Percentiles rank a stretch among this genome's conserved stretches.
phyloP scores from a whole-genome alignment of 2,113 vertebrate species.

The Dipodomys stephensi region DNA sequence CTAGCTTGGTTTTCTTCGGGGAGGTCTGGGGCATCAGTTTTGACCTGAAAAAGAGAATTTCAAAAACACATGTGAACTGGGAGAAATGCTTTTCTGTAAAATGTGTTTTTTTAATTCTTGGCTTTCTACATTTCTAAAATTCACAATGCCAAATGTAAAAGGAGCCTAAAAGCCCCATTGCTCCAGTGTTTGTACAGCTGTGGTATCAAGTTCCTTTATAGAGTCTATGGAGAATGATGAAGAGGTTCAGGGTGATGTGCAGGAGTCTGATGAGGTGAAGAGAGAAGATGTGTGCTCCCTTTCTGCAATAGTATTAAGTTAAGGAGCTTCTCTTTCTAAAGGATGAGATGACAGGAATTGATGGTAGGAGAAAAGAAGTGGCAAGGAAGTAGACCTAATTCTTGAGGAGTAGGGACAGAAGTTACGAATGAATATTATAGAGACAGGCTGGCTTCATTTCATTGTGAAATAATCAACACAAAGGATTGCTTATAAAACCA shows the following conservation, averaged over 20 bases:
- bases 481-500: neutral
- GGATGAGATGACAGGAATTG: neutral
- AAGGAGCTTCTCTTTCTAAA: neutral
- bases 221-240: neutral
- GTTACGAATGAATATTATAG: neutral
- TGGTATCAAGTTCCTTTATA: neutral
- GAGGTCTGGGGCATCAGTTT: constrained; percentile 87
- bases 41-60: constrained; percentile 86
- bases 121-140: constrained; percentile 49
- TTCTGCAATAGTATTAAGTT: neutral
- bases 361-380: neutral
- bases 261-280: neutral
- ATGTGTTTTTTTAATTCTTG: neutral
- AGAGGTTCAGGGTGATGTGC: neutral
- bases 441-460: neutral
- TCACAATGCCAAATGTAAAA: constrained; percentile 2
- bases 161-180: neutral
- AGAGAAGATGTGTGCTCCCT: neutral
- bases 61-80: neutral
- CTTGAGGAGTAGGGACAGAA: neutral
- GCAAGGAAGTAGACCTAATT: neutral
- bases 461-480: neutral
- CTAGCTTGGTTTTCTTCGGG: constrained; percentile 88
- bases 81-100: constrained; percentile 19
- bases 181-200: constrained; percentile 3